Evolutionary conservation across 2,888 invertebrate genomes (phyloP).

Genomic region (Ormyrus thymus): DNA sequence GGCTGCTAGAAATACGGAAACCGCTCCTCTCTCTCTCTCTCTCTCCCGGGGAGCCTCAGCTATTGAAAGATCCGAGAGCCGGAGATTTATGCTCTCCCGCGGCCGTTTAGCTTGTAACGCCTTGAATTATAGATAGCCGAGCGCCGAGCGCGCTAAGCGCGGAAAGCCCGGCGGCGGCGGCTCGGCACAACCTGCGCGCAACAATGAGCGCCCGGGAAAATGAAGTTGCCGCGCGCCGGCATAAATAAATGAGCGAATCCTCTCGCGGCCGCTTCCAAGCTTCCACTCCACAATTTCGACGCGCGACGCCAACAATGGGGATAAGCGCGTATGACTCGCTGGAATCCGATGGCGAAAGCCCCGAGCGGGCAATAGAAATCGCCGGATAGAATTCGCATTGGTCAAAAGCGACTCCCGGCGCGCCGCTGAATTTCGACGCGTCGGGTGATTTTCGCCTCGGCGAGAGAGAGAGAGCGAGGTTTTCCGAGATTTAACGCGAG

Average conservation of each 20-base stretch:
- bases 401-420: too few species aligned
- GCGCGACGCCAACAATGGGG: too few species aligned
- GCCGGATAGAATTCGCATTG: too few species aligned
- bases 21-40: constrained; percentile 47
- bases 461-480: background rate
- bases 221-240: constrained; percentile 7
- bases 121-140: constrained; percentile 69
- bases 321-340: too few species aligned
- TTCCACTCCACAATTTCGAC: too few species aligned
- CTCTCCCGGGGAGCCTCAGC: constrained; percentile 35
- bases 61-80: constrained; percentile 66
- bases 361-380: too few species aligned
- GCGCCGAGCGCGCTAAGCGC: constrained; percentile 48
- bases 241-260: background rate
- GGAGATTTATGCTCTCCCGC: constrained; percentile 67
- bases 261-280: too few species aligned
- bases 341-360: too few species aligned
- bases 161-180: background rate
- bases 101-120: constrained; percentile 69
- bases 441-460: too few species aligned
- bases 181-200: constrained; percentile 49
- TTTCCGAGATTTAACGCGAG: background rate
- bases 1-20: constrained; percentile 1
- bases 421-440: too few species aligned
- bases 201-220: constrained; percentile 57